These are phyloP conservation scores for Sarcophaga subvicina DNA, from an alignment of 2,888 invertebrate genomes.

Conservation along the genomic window DNA sequence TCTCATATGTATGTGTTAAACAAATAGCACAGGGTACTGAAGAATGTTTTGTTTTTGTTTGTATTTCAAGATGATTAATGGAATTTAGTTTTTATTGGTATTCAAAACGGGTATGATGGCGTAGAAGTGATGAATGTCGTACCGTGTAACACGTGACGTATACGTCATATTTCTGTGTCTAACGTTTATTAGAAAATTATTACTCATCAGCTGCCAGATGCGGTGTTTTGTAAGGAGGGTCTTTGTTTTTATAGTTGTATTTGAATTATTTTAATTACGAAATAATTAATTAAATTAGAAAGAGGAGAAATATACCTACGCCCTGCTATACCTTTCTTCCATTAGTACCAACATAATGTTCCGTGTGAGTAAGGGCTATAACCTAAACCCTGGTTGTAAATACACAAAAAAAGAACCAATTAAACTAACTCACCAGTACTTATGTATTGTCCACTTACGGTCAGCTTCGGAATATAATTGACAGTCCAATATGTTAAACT, in stretches of 20 bases:
- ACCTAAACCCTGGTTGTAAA: no score
- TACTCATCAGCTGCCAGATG: background rate
- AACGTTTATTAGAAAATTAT: background rate
- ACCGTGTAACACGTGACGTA: constrained; percentile 13
- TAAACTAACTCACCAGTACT: no score
- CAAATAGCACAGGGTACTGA: background rate
- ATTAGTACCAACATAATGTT: no score
- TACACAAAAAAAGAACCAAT: no score
- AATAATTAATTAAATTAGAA: no score
- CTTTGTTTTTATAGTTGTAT: background rate
- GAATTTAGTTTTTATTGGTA: background rate
- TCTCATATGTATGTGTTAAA: no score
- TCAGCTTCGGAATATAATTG: no score
- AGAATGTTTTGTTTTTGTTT: background rate
- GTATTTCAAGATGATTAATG: background rate
- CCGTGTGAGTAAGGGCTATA: no score
- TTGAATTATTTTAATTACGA: background rate
- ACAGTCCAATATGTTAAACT: no score
- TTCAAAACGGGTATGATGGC: background rate
- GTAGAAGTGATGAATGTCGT: background rate
- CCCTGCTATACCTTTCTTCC: no score
- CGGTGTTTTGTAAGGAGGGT: background rate
- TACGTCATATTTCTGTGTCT: background rate
- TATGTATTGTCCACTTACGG: no score
- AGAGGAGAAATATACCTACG: no score